Base-by-base conservation (phyloP, 2,113 vertebrate genomes). In the Atractosteus spatula region DNA sequence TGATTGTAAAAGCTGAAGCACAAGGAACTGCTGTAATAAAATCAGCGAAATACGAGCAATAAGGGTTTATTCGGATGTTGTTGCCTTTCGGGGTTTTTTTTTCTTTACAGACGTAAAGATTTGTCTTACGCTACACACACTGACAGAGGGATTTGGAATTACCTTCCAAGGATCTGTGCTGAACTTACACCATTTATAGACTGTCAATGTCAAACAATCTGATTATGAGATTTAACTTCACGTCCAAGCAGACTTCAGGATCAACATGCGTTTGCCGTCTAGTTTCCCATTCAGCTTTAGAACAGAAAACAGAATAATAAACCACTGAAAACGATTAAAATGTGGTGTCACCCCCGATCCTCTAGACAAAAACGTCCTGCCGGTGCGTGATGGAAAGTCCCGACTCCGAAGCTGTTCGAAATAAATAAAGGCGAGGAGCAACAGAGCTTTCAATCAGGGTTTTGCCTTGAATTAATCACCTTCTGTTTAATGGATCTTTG, bases 201-300 rank as follows among this genome's bases (percentile, higher is more conserved):
- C 78, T 73, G 71, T 78, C 85, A 81, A 74, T 85, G 81, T 86
- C 81, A 79, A 85, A 79, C 90, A 91, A 91, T 91, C 90, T 89
- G 89, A 84, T 91, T 86, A 91, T 84, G 84, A 90, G 87, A 89
- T 90, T 86, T 88, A 90, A 89, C 87, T 86, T 89, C 87, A 82
- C 82, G 84, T 84, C 83, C 77, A 78, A 74, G 80, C 80, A 82
- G 86, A 87, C 84, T 74, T 82, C 78, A 85, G 85, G 86, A 89
- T 89, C 87, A 86, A 77, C 83, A 83, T 62, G 82, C 84, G 79
- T 80, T 82, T 74, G 78, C 77, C 51, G 84, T 75, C 62, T 77
- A 83, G 56, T 82, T 71, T 55, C 78, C 79, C 70, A 71, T 62
- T 78, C 74, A 62, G 72, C 29, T 77, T 64, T 4, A 51, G 47